Percentiles rank a stretch among this genome's conserved stretches.
phyloP scores from a whole-genome alignment of 2,888 invertebrate genomes.

The Caenorhabditis sulstoni region DNA sequence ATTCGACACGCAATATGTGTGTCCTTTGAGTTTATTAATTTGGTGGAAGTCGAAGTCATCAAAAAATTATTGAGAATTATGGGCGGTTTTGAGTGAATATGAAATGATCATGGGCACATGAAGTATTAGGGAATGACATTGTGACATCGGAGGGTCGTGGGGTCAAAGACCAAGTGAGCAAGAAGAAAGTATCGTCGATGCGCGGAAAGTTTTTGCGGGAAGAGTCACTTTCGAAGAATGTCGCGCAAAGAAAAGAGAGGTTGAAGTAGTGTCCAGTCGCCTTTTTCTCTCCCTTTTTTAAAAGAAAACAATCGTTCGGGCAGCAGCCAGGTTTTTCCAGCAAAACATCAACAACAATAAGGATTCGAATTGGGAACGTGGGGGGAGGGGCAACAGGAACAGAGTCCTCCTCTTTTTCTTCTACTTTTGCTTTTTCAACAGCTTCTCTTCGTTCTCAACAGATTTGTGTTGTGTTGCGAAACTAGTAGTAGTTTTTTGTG shows the following conservation, averaged over 20 bases:
- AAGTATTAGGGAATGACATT: too few species aligned
- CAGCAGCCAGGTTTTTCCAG: slow-evolving; percentile 49
- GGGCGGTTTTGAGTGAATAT: background rate
- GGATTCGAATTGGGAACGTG: slow-evolving; percentile 25
- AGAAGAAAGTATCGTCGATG: slow-evolving; percentile 9
- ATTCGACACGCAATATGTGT: too few species aligned
- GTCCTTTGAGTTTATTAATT: too few species aligned
- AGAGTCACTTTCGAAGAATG: slow-evolving; percentile 10
- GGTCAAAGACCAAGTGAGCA: background rate
- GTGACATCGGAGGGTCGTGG: background rate
- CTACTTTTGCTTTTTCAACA: slow-evolving; percentile 19
- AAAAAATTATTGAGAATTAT: background rate
- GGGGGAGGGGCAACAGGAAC: slow-evolving; percentile 37
- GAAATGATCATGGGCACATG: too few species aligned
- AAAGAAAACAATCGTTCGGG: slow-evolving; percentile 53
- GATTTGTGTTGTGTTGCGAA: slow-evolving; percentile 40
- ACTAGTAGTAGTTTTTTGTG: slow-evolving; percentile 41
- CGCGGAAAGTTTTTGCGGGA: slow-evolving; percentile 16
- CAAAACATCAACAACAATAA: slow-evolving; percentile 60
- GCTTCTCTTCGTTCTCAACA: slow-evolving; percentile 17
- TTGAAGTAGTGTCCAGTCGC: slow-evolving; percentile 34
- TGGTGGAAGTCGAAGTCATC: too few species aligned
- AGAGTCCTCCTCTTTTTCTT: slow-evolving; percentile 6
- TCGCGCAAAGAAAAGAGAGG: slow-evolving; percentile 27
- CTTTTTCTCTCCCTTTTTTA: slow-evolving; percentile 21